These are phyloP conservation scores for Acleris holmiana DNA, from an alignment of 2,888 invertebrate species.

Conservation along the genomic window DNA sequence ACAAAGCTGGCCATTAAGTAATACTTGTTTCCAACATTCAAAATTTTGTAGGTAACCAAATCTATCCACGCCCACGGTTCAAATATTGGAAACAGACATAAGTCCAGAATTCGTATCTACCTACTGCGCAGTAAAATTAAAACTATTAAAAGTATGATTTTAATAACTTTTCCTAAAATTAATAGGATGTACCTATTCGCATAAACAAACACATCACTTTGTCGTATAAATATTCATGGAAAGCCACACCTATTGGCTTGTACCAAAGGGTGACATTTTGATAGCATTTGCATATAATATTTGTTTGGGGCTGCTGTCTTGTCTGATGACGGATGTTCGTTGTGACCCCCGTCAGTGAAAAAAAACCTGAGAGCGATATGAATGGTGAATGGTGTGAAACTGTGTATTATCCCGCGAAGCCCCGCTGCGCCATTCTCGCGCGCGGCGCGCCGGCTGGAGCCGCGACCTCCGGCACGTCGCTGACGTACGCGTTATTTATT, in stretches of 20 bases:
- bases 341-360: conserved; percentile 63
- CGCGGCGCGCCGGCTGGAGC: conserved; percentile 49
- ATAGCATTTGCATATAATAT: conserved; percentile 56
- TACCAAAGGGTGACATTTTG: conserved; percentile 14
- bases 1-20: no score
- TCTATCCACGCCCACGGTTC: no score
- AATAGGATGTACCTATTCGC: neutral
- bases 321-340: conserved; percentile 61
- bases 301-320: conserved; percentile 46
- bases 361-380: conserved; percentile 64
- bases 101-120: neutral
- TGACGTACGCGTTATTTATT: conserved; percentile 65
- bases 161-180: no score
- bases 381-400: conserved; percentile 77
- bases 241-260: conserved; percentile 18
- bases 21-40: no score
- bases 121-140: neutral
- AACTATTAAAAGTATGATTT: no score
- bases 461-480: conserved; percentile 47
- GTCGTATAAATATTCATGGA: conserved; percentile 7
- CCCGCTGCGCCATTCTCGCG: conserved; percentile 73
- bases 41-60: no score
- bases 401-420: conserved; percentile 59
- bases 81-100: no score
- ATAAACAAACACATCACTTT: neutral